Evolutionary conservation across 2,888 invertebrate genomes (phyloP).

Genomic region (Eulithis testata): DNA sequence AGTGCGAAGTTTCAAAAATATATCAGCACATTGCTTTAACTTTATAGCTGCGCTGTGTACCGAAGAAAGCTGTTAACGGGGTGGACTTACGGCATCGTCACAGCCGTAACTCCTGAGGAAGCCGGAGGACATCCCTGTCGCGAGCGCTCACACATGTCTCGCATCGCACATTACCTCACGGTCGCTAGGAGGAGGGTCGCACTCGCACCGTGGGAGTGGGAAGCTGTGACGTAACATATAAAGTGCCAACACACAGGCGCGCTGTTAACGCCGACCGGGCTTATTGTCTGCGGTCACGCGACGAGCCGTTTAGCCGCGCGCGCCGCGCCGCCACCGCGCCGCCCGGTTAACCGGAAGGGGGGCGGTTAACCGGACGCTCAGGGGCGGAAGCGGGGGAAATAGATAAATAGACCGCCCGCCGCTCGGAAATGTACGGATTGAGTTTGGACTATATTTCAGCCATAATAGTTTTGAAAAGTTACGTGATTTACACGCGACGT

Average conservation of each 20-base stretch:
- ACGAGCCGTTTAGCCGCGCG: conserved; percentile 84
- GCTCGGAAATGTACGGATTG: conserved; percentile 85
- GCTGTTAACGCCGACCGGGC: conserved; percentile 83
- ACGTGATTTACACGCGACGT: conserved; percentile 82
- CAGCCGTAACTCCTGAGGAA: conserved; percentile 34
- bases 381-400: conserved; percentile 84
- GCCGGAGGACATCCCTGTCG: conserved; percentile 39
- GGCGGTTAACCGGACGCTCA: conserved; percentile 84
- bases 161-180: conserved; percentile 19
- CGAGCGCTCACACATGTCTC: conserved; percentile 44
- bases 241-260: conserved; percentile 84
- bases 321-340: conserved; percentile 76
- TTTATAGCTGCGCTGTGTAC: conserved; percentile 26
- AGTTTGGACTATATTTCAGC: conserved; percentile 83
- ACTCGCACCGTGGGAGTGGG: conserved; percentile 38
- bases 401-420: conserved; percentile 84
- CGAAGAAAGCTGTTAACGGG: conserved; percentile 3
- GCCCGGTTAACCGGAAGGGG: conserved; percentile 84
- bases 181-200: conserved; percentile 39
- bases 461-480: conserved; percentile 84
- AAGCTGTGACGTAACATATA: conserved; percentile 77
- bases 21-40: conserved; percentile 28
- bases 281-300: conserved; percentile 85
- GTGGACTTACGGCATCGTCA: conserved; percentile 23
- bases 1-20: conserved; percentile 32